Conservation (phyloP, 2,113 vertebrate species). For the Miniopterus natalensis region DNA sequence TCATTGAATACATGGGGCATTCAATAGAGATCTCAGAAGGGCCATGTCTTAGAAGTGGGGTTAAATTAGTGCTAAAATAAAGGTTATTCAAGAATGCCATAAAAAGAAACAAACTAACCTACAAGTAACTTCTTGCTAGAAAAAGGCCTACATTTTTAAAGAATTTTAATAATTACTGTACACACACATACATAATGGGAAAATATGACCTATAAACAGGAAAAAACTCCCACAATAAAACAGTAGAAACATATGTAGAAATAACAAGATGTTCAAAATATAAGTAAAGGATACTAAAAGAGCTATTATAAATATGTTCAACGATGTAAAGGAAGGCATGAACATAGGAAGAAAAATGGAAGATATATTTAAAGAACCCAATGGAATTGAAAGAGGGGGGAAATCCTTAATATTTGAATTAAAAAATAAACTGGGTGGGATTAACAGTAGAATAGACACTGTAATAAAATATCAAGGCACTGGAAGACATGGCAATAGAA, state of each 20-base stretch:
- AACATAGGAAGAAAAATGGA: background rate
- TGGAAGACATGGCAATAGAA: background rate
- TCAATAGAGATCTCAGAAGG: background rate
- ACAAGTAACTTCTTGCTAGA: background rate
- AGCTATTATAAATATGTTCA: background rate
- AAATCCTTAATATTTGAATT: background rate
- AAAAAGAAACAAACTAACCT: constrained; percentile 2
- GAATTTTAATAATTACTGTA: background rate
- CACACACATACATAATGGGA: background rate
- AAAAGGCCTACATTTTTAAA: background rate
- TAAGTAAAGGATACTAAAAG: background rate
- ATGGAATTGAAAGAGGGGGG: background rate
- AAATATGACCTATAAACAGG: background rate
- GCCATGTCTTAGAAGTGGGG: background rate
- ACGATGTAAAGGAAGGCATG: background rate
- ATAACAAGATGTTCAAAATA: constrained; percentile 23
- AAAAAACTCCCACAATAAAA: background rate
- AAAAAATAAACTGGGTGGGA: background rate
- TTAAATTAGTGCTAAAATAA: constrained; percentile 11
- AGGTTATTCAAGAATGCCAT: constrained; percentile 1
- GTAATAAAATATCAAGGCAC: constrained; percentile 18
- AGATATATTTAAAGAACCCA: background rate
- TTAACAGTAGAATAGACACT: background rate
- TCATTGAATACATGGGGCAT: background rate
- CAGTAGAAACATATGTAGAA: background rate